Evolutionary conservation across 2,113 vertebrate species (phyloP).

Genomic region (Kryptolebias marmoratus): DNA sequence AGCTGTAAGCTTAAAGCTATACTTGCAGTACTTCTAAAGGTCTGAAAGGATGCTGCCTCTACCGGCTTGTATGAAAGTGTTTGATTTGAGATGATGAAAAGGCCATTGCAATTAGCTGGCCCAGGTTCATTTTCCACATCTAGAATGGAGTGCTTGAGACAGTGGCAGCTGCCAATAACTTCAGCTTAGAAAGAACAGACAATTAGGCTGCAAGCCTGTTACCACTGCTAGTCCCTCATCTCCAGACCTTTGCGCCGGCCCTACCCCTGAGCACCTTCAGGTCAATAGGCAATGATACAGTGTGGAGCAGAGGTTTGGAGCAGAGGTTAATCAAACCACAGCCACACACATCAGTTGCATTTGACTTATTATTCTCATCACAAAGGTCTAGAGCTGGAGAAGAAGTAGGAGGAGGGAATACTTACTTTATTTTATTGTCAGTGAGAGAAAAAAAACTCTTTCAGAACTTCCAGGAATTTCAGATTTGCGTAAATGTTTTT

Average conservation of each 20-base stretch:
- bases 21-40: slow-evolving; percentile 79
- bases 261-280: slow-evolving; percentile 82
- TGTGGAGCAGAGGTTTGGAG: slow-evolving; percentile 66
- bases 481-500: background rate
- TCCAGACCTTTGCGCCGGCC: slow-evolving; percentile 84
- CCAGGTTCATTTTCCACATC: slow-evolving; percentile 82
- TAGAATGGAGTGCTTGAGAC: slow-evolving; percentile 78
- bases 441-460: slow-evolving; percentile 1
- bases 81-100: slow-evolving; percentile 93
- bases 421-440: slow-evolving; percentile 13
- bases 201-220: slow-evolving; percentile 83
- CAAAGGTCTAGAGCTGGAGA: slow-evolving; percentile 53
- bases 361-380: slow-evolving; percentile 63
- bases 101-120: slow-evolving; percentile 91
- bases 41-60: slow-evolving; percentile 79
- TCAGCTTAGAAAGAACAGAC: slow-evolving; percentile 84
- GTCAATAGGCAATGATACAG: slow-evolving; percentile 88
- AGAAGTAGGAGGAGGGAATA: slow-evolving; percentile 14
- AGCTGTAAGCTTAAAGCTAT: slow-evolving; percentile 29
- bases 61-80: slow-evolving; percentile 79
- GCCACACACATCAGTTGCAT: slow-evolving; percentile 55
- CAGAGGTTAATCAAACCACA: slow-evolving; percentile 80
- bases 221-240: slow-evolving; percentile 79
- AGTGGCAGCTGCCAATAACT: slow-evolving; percentile 92
- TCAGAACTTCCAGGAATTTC: background rate